Base-by-base conservation (phyloP, 1,140 invertebrate genomes). In the Magallana gigas region DNA sequence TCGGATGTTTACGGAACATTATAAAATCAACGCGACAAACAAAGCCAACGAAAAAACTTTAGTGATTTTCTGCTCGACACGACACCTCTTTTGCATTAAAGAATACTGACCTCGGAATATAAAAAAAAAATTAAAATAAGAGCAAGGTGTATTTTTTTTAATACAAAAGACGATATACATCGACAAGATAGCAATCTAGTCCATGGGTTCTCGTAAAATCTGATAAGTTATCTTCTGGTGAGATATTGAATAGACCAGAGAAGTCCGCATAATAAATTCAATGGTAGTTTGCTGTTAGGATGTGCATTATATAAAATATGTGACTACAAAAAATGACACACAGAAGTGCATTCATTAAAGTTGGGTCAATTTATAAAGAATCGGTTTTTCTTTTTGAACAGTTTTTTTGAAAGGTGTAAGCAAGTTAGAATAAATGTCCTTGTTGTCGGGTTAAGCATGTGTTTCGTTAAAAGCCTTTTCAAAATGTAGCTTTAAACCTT, bases 401-500 rank as follows among this genome's bases (percentile, higher is more conserved):
- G 9, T 18, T 76, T 29, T 23, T 76, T 29, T 76, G 9, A 76
- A 23, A 14, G 23, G 29, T 6, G 14, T n/a, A 62, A 4, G n/a
- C 60, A 11, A 23, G 36, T 76, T 76, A 12, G 6, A 76, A 29
- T 76, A 29, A 11, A 12, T 76, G 68, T 23, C 68, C 68, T 18
- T 76, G 12, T 18, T 76, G 12, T 76, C 68, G 8, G 23, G 1
- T 18, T 12, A 36, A 23, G 23, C 36, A 76, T 23, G 11, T 12
- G 68, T 76, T 76, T 76, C 6, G 36, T 29, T 76, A 29, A 76
- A 76, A 76, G 23, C 68, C 64, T 29, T 29, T 29, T 76, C 11
- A 29, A 76, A 76, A 36, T 76, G 68, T 76, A 29, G 68, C 68
- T 76, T 76, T 76, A 76, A 76, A 76, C 23, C 23, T 76, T 29